Evolutionary conservation across 2,113 vertebrate genomes (phyloP).

Genomic region (Oreocharis arfaki): DNA sequence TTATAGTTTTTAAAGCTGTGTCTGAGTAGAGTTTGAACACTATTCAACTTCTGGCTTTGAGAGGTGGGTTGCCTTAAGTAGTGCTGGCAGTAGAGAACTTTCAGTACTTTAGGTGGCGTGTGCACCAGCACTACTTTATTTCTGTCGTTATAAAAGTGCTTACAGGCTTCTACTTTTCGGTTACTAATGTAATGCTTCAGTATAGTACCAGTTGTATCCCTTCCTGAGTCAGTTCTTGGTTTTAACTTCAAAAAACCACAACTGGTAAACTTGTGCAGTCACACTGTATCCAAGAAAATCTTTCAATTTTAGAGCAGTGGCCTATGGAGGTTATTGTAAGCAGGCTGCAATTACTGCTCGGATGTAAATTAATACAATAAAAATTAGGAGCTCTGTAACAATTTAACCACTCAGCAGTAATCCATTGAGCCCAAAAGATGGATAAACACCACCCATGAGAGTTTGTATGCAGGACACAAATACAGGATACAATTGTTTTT

Average conservation of each 20-base stretch:
- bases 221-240: neutral
- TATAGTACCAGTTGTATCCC: too few relatives aligned
- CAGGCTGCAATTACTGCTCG: neutral
- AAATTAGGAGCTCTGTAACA: neutral
- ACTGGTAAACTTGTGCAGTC: rapidly evolving
- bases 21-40: neutral
- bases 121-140: neutral
- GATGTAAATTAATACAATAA: neutral
- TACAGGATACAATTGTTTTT: neutral
- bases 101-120: neutral
- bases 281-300: neutral
- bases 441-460: rapidly evolving
- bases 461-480: neutral
- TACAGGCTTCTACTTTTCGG: neutral
- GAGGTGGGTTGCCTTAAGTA: neutral
- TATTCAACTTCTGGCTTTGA: neutral
- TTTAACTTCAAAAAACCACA: neutral
- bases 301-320: neutral
- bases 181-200: neutral
- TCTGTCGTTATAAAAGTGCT: neutral
- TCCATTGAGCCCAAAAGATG: neutral
- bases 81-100: neutral
- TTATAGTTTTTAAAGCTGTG: neutral
- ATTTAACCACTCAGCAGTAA: neutral
- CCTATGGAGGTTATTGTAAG: neutral